A percentile compares a stretch with the other conserved stretches of the same genome.
Evolutionary conservation across 2,113 vertebrate genomes (phyloP).

Genomic region (Murina feae): DNA sequence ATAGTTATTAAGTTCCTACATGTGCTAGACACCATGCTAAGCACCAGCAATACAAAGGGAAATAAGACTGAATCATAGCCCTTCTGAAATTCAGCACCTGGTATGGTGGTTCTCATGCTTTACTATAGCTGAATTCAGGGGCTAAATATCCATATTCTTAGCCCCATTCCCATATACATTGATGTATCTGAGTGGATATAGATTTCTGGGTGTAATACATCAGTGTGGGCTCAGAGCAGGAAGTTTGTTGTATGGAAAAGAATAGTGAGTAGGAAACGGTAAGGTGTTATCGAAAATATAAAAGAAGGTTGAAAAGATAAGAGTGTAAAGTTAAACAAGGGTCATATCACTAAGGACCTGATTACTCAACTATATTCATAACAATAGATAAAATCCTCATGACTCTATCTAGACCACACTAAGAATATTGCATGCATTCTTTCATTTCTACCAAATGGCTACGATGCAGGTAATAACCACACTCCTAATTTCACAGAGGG

Average conservation of each 20-base stretch:
- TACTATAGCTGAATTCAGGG: background rate
- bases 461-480: background rate
- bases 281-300: background rate
- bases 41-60: background rate
- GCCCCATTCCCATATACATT: background rate
- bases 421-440: background rate
- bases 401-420: background rate
- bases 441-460: background rate
- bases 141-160: background rate
- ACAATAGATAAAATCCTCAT: background rate
- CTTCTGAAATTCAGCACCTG: background rate
- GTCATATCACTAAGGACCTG: background rate
- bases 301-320: background rate
- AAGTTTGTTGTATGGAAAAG: background rate
- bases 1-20: background rate
- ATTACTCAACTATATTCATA: background rate
- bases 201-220: background rate
- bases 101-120: background rate
- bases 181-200: background rate
- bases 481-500: background rate
- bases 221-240: background rate
- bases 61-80: background rate
- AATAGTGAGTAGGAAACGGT: background rate
- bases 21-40: background rate
- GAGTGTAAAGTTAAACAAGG: background rate